Percentiles rank a stretch among this genome's conserved stretches.
Conservation (phyloP, 1,140 invertebrate genomes). For the Acromyrmex heyeri region DNA sequence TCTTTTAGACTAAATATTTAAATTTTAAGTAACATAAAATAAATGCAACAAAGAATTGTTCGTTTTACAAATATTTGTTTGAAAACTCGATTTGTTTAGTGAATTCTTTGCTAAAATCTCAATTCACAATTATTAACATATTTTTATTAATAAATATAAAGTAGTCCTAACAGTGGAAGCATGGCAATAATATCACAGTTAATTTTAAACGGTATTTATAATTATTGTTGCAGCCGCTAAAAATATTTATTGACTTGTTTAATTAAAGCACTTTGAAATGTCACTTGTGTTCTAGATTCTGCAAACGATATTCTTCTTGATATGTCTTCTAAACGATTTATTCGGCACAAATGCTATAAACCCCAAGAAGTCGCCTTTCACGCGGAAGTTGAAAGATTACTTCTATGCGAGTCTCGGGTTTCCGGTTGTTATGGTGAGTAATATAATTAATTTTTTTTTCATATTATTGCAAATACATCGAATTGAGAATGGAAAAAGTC, state of each 20-base stretch:
- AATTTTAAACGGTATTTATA: slow-evolving; percentile 3
- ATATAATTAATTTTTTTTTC: slow-evolving; percentile 8
- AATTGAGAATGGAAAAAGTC: neutral
- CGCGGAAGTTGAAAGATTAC: slow-evolving; percentile 91
- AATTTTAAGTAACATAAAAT: neutral
- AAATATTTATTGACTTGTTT: slow-evolving; percentile 9
- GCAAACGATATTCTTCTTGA: slow-evolving; percentile 91
- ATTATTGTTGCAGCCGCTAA: neutral
- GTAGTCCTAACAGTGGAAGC: neutral
- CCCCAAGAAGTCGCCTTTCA: slow-evolving; percentile 89
- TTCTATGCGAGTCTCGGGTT: slow-evolving; percentile 92
- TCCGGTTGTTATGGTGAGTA: slow-evolving; percentile 90
- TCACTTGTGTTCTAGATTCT: slow-evolving; percentile 89
- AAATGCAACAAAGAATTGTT: neutral
- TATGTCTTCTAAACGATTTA: slow-evolving; percentile 91
- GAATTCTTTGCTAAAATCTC: neutral
- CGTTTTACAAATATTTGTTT: neutral
- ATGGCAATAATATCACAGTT: neutral
- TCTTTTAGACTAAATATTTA: neutral
- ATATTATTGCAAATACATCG: neutral
- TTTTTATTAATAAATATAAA: slow-evolving; percentile 14
- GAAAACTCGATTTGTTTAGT: neutral
- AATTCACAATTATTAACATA: neutral
- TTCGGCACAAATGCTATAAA: slow-evolving; percentile 90
- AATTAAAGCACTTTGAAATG: slow-evolving; percentile 22